Evolutionary conservation across 2,113 vertebrate genomes (phyloP), one percentile per base, ranked within the genome.

Genomic region (Corythaixoides concolor): DNA sequence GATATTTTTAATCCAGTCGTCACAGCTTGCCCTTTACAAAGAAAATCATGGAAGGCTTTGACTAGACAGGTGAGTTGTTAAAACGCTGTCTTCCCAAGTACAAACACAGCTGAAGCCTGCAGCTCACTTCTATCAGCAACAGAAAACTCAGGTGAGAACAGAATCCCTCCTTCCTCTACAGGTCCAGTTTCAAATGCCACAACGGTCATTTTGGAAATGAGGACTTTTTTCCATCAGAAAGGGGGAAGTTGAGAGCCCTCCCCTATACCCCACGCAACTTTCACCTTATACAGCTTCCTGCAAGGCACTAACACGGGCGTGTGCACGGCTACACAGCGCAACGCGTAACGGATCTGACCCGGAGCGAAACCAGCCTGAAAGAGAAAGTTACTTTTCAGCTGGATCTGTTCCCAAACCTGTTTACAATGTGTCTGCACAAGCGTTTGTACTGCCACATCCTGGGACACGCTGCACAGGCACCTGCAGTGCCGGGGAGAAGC

Each of bases 121-220:
- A 60, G 41, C 7, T 43, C 22, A 15, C 47, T n/a, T 70, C 28
- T 8, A 60, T 1, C 68, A 62, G 68, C 63, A 73, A 21, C 28
- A 64, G 12, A 58, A 59, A n/a, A 37, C 32, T 3, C 20, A 8
- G 28, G 28, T 30, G 26, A 59, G 68, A 47, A 76, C 9, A 72
- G 41, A 93, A 50, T 9, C 70, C 41, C 49, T 28, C 62, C 32
- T 45, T 9, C 30, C 22, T 52, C 50, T 23, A 32, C 55, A 58
- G 41, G 28, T n/a, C 24, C 12, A 22, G 0, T 33, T 79, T 45
- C 52, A 45, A 85, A 37, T 35, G 30, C 21, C 32, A 56, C 26
- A 22, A 4, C 0, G 6, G 4, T 15, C 23, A 7, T 19, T 60
- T 35, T 74, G 59, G n/a, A 90, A 81, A 73, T 0, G 0, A 56